Evolutionary conservation across 2,888 invertebrate genomes (phyloP).

Genomic region (Lamproptera curius): DNA sequence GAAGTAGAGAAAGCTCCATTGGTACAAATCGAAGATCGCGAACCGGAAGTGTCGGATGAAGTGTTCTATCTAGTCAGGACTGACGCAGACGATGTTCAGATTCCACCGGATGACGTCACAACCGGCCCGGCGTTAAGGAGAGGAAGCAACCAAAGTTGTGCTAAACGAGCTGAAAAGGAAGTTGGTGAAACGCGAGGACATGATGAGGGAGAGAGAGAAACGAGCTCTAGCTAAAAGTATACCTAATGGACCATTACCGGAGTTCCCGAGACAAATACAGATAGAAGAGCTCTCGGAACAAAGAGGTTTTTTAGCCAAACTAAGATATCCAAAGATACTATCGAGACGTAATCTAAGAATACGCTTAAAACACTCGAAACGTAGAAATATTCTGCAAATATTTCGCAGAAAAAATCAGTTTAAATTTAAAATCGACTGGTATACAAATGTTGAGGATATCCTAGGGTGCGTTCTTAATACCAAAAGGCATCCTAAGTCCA

Average conservation of each 20-base stretch:
- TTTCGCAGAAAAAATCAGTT: slow-evolving; percentile 34
- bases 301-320: slow-evolving; percentile 55
- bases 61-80: slow-evolving; percentile 69
- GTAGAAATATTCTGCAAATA: not conserved
- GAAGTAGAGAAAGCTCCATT: slow-evolving; percentile 32
- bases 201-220: slow-evolving; percentile 69
- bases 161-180: slow-evolving; percentile 61
- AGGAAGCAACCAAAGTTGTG: slow-evolving; percentile 57
- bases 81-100: slow-evolving; percentile 47
- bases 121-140: slow-evolving; percentile 63
- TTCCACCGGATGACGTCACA: slow-evolving; percentile 45
- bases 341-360: slow-evolving; percentile 4
- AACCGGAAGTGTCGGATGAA: slow-evolving; percentile 61
- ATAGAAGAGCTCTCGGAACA: slow-evolving; percentile 44
- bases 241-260: slow-evolving; percentile 61
- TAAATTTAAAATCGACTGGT: slow-evolving; percentile 36
- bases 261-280: slow-evolving; percentile 66
- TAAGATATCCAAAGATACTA: slow-evolving; percentile 25
- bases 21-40: slow-evolving; percentile 54
- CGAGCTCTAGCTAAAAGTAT: slow-evolving; percentile 68
- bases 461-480: slow-evolving; percentile 37
- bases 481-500: slow-evolving; percentile 40
- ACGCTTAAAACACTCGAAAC: too few relatives aligned
- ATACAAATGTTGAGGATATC: slow-evolving; percentile 41
- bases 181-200: slow-evolving; percentile 64